phyloP scores from a whole-genome alignment of 2,888 invertebrate genomes.

The Zaprionus lineosus region DNA sequence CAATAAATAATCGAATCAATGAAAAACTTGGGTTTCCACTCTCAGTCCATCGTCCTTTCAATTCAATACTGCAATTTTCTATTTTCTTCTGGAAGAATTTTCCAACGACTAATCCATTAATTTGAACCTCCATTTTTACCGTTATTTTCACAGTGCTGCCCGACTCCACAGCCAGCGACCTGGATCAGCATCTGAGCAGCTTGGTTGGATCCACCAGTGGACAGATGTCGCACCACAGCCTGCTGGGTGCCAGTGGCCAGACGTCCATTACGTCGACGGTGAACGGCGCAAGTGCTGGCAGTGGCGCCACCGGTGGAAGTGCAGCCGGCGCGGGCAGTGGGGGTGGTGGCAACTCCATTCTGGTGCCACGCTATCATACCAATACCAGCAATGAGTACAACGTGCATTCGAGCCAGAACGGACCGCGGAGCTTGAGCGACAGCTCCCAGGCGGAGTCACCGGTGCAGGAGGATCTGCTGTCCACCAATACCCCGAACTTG shows the following conservation, averaged over 20 bases:
- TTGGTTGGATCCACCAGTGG: slow-evolving; percentile 85
- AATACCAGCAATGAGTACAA: slow-evolving; percentile 86
- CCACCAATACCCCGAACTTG: slow-evolving; percentile 86
- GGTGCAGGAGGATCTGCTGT: slow-evolving; percentile 89
- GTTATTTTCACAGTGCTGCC: slow-evolving; percentile 87
- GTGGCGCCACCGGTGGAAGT: slow-evolving; percentile 50
- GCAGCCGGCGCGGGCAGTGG: slow-evolving; percentile 50
- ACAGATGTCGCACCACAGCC: slow-evolving; percentile 83
- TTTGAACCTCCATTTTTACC: too few relatives aligned
- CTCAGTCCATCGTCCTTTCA: too few relatives aligned
- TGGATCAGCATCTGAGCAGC: slow-evolving; percentile 89
- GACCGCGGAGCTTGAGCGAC: slow-evolving; percentile 91
- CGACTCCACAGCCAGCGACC: slow-evolving; percentile 89
- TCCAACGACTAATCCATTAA: too few relatives aligned
- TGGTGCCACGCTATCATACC: slow-evolving; percentile 87
- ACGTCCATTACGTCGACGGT: slow-evolving; percentile 82
- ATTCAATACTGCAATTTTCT: too few relatives aligned
- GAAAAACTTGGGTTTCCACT: too few relatives aligned
- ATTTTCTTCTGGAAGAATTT: too few relatives aligned
- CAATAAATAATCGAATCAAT: too few relatives aligned
- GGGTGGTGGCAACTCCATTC: slow-evolving; percentile 82
- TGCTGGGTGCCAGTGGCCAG: slow-evolving; percentile 82
- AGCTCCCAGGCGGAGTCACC: slow-evolving; percentile 93
- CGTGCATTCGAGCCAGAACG: slow-evolving; percentile 84
- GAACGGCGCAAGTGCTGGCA: slow-evolving; percentile 72